Evolutionary conservation across 2,797 vertebrate genomes (phyloP).

Genomic region (Myotis vivesi): DNA sequence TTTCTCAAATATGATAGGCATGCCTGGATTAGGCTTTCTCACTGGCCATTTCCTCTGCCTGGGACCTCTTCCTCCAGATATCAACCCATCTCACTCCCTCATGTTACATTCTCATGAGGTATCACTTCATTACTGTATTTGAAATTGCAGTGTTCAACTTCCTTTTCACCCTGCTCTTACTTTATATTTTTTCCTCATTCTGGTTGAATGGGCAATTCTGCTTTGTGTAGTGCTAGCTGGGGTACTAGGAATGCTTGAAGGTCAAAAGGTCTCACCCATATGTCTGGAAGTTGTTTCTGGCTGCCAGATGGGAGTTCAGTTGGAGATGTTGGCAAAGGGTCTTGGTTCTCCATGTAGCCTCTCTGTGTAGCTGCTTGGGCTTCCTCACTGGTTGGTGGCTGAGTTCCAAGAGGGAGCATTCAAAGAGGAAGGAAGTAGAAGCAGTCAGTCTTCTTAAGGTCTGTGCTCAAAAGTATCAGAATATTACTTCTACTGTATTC

Average conservation of each 20-base stretch:
- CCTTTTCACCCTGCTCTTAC: neutral
- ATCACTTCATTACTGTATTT: neutral
- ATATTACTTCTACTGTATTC: neutral
- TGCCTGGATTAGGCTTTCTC: neutral
- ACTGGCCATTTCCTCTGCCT: neutral
- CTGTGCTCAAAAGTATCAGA: neutral
- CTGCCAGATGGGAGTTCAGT: neutral
- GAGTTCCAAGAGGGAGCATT: neutral
- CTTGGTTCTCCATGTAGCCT: neutral
- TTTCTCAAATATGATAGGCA: neutral
- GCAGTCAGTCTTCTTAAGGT: neutral
- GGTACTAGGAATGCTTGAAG: neutral
- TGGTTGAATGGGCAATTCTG: neutral
- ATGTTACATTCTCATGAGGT: neutral
- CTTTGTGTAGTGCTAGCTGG: neutral
- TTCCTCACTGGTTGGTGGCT: neutral
- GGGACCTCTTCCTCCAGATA: neutral
- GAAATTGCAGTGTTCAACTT: neutral
- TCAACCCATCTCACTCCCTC: neutral
- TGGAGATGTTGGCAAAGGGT: neutral
- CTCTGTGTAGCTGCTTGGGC: neutral
- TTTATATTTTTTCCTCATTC: neutral
- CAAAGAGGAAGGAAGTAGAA: neutral
- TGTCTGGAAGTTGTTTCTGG: neutral
- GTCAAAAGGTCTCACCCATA: neutral